Percentiles rank a stretch among this genome's conserved stretches.
phyloP scores from a whole-genome alignment of 1,140 invertebrate genomes.

The Drosophila fuyamai region DNA sequence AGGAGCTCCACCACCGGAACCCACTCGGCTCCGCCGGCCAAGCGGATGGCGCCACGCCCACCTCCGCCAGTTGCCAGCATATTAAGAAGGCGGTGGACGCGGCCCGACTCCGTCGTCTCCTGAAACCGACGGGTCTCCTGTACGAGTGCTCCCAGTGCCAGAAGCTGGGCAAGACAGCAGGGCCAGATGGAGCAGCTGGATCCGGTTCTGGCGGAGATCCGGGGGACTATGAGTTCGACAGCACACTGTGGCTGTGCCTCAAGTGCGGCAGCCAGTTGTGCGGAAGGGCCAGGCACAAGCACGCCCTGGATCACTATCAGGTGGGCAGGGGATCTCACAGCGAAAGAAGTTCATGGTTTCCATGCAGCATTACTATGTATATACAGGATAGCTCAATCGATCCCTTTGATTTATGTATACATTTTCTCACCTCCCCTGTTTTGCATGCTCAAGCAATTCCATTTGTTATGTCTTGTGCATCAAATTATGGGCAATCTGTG shows the following conservation, averaged over 20 bases:
- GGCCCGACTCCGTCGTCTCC: slow-evolving; percentile 87
- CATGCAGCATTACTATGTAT: too few species aligned
- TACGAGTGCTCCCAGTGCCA: slow-evolving; percentile 88
- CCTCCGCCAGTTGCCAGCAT: slow-evolving; percentile 88
- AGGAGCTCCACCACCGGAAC: slow-evolving; percentile 70
- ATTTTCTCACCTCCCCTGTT: too few species aligned
- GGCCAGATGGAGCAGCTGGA: background rate
- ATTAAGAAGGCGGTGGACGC: slow-evolving; percentile 89
- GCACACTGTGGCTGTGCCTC: slow-evolving; percentile 89
- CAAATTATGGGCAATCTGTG: too few species aligned
- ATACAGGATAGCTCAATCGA: too few species aligned
- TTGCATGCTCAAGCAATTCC: too few species aligned
- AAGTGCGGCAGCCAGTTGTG: slow-evolving; percentile 91
- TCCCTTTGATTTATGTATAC: too few species aligned
- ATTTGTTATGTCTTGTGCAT: too few species aligned
- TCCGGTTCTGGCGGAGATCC: slow-evolving; percentile 10
- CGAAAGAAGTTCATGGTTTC: too few species aligned
- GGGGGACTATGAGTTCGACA: slow-evolving; percentile 87
- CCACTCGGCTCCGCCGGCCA: slow-evolving; percentile 24
- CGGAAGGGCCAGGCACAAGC: slow-evolving; percentile 89
- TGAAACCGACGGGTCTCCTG: slow-evolving; percentile 86
- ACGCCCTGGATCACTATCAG: slow-evolving; percentile 91
- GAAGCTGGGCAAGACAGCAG: slow-evolving; percentile 54
- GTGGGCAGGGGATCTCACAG: slow-evolving; percentile 33
- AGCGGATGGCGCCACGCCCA: slow-evolving; percentile 38